Evolutionary conservation across 2,797 vertebrate genomes (phyloP).

Genomic region (Peromyscus melanophrys): DNA sequence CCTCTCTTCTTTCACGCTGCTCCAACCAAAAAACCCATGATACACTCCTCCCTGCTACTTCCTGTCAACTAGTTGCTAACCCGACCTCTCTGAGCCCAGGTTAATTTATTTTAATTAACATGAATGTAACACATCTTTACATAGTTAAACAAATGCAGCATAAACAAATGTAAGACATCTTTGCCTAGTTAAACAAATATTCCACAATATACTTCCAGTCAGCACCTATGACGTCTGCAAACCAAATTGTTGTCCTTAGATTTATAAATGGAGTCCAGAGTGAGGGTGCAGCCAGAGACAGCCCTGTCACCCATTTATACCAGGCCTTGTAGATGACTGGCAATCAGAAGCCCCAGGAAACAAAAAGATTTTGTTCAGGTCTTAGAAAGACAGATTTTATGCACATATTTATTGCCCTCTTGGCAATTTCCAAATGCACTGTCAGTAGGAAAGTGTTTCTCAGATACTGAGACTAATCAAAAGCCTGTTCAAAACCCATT

Average conservation of each 20-base stretch:
- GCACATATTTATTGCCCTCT: constrained; percentile 62
- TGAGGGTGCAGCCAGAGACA: neutral
- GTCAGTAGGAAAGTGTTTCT: constrained; percentile 76
- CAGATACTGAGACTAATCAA: constrained; percentile 76
- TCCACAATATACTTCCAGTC: neutral
- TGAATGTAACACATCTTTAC: neutral
- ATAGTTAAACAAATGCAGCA: neutral
- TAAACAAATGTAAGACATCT: neutral
- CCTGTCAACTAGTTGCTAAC: neutral
- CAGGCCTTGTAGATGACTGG: neutral
- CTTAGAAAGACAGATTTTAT: constrained; percentile 63
- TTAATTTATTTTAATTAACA: neutral
- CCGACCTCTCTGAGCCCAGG: neutral
- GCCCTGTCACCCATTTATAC: neutral
- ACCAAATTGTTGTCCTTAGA: neutral
- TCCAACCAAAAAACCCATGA: neutral
- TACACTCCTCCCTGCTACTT: neutral
- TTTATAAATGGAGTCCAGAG: neutral
- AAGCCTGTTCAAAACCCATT: constrained; percentile 76
- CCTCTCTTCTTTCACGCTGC: too few species aligned
- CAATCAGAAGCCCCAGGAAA: constrained; percentile 50
- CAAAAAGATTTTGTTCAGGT: constrained; percentile 52
- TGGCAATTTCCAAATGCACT: constrained; percentile 73
- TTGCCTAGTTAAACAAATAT: neutral
- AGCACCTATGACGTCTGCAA: neutral